Evolutionary conservation across 2,797 vertebrate species (phyloP), one percentile per base, ranked within the genome.

Genomic region (Scarus forsteni): DNA sequence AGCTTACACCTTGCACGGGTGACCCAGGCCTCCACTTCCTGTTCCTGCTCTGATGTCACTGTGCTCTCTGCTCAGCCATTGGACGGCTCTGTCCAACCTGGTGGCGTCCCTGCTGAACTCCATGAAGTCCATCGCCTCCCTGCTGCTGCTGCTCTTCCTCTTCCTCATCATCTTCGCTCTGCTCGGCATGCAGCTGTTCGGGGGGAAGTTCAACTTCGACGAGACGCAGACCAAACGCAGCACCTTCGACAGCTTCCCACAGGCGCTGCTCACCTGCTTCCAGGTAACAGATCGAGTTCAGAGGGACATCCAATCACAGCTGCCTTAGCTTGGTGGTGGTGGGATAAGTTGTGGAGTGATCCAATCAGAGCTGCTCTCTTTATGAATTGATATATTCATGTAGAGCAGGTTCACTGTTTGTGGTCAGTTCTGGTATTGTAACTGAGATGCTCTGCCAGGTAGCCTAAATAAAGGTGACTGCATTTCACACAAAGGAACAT

Each of bases 141-240:
- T 99, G 87, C 91, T 99, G 89, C 94, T 99, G 51, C 96, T 99
- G 55, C 97, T 99, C 77, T 99, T 99, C 93, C 97, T 99, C 89
- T 99, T 99, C 93, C 98, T 99, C 92, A 99, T 98, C 94, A 99
- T 99, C 93, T 99, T 99, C 66, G 97, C 97, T 55, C 93, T 99
- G 88, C 96, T 99, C 52, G 98, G 98, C 77, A 99, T 99, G 98
- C 98, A 99, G 92, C 95, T 99, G 54, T 99, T 99, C 10, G 98
- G 98, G 1, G 98, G 98, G 66, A 99, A 99, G 94, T 99, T 99
- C 92, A 99, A 99, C 93, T 99, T 99, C 27, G 98, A 99, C 13
- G 98, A 99, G 90, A 99, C 97, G 0, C 98, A 99, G 87, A 99
- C 97, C 80, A 99, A 99, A 86, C 94, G 97, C 78, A 98, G 97